phyloP scores from a whole-genome alignment of 2,888 invertebrate genomes.

The Vesta saturnalis region DNA sequence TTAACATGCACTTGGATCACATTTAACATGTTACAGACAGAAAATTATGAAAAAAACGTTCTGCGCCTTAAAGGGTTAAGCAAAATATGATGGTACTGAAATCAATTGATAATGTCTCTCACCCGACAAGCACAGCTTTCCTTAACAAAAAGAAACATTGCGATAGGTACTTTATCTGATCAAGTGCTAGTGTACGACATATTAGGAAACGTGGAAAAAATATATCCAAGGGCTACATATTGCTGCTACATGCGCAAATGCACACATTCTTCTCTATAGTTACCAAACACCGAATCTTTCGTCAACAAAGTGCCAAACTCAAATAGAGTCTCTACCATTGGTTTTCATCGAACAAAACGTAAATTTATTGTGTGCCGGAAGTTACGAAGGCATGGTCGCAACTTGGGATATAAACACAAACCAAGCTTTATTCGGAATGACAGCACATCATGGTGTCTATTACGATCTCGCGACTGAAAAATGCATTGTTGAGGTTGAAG shows the following conservation, averaged over 20 bases:
- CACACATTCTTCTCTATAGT: slow-evolving; percentile 56
- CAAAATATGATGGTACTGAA: slow-evolving; percentile 54
- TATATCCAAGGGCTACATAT: slow-evolving; percentile 54
- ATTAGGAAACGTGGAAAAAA: slow-evolving; percentile 51
- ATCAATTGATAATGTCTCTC: slow-evolving; percentile 53
- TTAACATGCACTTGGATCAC: too few species aligned
- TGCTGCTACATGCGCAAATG: slow-evolving; percentile 55
- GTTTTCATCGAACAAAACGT: slow-evolving; percentile 51
- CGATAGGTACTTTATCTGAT: slow-evolving; percentile 55
- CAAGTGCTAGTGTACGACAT: slow-evolving; percentile 58
- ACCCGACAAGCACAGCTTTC: slow-evolving; percentile 58
- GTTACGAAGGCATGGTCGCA: slow-evolving; percentile 58
- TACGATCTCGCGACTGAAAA: slow-evolving; percentile 65
- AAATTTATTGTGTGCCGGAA: slow-evolving; percentile 56
- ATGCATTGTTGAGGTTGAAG: slow-evolving; percentile 53
- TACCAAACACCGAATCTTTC: slow-evolving; percentile 51
- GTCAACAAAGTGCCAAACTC: slow-evolving; percentile 56
- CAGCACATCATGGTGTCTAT: slow-evolving; percentile 67
- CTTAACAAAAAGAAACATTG: slow-evolving; percentile 57
- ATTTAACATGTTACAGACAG: too few species aligned
- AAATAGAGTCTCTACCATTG: slow-evolving; percentile 52
- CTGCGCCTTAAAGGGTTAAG: too few species aligned
- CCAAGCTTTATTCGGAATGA: slow-evolving; percentile 49
- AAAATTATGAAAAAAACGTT: too few species aligned
- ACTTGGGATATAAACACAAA: slow-evolving; percentile 58